Percentiles rank a stretch among this genome's conserved stretches.
Evolutionary conservation across 2,113 vertebrate genomes (phyloP).

Genomic region (Etheostoma spectabile): DNA sequence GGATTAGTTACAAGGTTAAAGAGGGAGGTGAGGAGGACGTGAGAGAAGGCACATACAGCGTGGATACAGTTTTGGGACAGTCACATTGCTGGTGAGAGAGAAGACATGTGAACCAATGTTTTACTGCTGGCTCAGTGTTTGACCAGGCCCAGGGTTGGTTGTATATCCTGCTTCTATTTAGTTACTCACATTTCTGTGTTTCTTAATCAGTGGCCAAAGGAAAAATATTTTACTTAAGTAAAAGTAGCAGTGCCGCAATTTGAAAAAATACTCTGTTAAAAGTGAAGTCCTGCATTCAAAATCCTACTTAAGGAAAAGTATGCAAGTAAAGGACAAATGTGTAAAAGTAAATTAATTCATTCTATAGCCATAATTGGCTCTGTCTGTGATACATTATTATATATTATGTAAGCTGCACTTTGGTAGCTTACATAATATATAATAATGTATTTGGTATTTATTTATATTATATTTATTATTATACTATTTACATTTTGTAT

Average conservation of each 20-base stretch:
- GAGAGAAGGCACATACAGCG: conserved; percentile 48
- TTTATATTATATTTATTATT: too few relatives aligned
- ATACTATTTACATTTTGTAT: not conserved
- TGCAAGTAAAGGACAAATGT: not conserved
- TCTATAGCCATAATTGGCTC: not conserved
- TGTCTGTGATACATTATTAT: too few relatives aligned
- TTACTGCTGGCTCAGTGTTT: not conserved
- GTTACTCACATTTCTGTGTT: not conserved
- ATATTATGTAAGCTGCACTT: not conserved
- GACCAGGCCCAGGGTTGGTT: not conserved
- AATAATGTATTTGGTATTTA: too few relatives aligned
- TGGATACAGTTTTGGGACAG: not conserved
- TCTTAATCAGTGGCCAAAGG: not conserved
- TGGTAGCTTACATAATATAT: too few relatives aligned
- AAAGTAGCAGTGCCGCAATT: not conserved
- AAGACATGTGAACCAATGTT: conserved; percentile 6
- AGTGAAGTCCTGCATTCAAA: not conserved
- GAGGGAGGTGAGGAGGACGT: conserved; percentile 46
- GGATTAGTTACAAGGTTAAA: conserved; percentile 67
- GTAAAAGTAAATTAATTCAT: not conserved
- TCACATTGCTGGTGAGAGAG: conserved; percentile 17
- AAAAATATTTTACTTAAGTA: not conserved
- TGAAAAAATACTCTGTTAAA: not conserved
- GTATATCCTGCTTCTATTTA: not conserved
- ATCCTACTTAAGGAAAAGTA: not conserved